A percentile compares a stretch with the other conserved stretches of the same genome.
Conservation (phyloP, 1,140 invertebrate genomes). For the Euwallacea fornicatus region DNA sequence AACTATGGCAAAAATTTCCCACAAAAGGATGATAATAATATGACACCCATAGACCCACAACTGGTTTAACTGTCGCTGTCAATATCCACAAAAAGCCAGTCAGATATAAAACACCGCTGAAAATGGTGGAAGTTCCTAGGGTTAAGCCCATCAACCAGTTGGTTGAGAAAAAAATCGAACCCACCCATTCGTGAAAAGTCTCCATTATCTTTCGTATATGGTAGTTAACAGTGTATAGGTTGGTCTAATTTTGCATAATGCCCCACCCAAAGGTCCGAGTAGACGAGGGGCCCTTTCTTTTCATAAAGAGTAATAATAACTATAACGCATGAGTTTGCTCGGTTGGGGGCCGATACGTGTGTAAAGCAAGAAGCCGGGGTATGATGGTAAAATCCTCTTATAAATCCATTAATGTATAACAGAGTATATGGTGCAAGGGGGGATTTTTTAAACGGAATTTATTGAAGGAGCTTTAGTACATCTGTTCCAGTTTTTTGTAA, state of each 20-base stretch:
- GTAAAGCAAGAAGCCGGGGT: conserved; percentile 5
- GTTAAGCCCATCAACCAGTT: conserved; percentile 21
- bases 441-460: conserved; percentile 30
- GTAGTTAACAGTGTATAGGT: conserved; percentile 16
- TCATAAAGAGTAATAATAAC: conserved; percentile 33
- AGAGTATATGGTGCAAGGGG: conserved; percentile 3
- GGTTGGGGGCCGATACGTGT: conserved; percentile 22
- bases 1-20: neutral
- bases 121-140: neutral
- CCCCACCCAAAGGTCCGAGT: conserved; percentile 29
- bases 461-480: neutral
- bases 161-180: conserved; percentile 13
- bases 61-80: conserved; percentile 5
- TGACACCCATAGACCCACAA: neutral
- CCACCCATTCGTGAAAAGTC: conserved; percentile 31
- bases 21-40: neutral
- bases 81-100: conserved; percentile 16
- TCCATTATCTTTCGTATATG: conserved; percentile 17
- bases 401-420: conserved; percentile 35
- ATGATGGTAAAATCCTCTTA: conserved; percentile 31
- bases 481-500: conserved; percentile 21
- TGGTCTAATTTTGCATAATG: conserved; percentile 32
- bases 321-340: conserved; percentile 34
- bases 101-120: conserved; percentile 28
- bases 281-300: conserved; percentile 19